A percentile compares a stretch with the other conserved stretches of the same genome.
Conservation (phyloP, 2,888 invertebrate species). For the Noctua pronuba region DNA sequence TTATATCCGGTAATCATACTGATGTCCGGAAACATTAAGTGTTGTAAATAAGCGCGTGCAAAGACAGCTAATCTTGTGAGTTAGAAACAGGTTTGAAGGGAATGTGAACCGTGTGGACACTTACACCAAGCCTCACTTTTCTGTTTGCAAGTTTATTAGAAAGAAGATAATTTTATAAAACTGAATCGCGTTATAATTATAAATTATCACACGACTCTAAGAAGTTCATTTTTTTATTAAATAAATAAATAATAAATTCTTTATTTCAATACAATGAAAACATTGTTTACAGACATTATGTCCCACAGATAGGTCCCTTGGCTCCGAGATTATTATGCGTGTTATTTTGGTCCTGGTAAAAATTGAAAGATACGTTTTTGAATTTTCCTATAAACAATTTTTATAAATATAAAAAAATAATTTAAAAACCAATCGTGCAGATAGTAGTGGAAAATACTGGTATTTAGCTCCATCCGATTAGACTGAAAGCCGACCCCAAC, state of each 20-base stretch:
- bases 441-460: background rate
- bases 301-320: background rate
- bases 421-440: too few species aligned
- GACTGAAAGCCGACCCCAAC: background rate
- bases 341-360: background rate
- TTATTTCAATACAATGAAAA: too few species aligned
- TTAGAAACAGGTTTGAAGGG: constrained; percentile 32
- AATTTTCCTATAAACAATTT: background rate
- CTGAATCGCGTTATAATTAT: background rate
- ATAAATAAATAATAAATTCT: too few species aligned
- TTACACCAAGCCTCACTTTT: background rate
- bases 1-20: constrained; percentile 38
- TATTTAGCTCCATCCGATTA: background rate
- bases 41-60: constrained; percentile 30
- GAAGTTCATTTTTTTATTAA: background rate
- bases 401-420: too few species aligned
- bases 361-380: background rate
- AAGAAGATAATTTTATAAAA: background rate
- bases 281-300: background rate
- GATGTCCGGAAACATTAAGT: constrained; percentile 42
- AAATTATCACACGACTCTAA: background rate
- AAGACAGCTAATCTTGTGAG: constrained; percentile 26
- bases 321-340: too few species aligned
- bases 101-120: background rate
- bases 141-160: background rate